These are phyloP conservation scores for crab-eating macaque (Macaca fascicularis) DNA, from an alignment of 2,113 vertebrate genomes.

Conservation along the genomic window T2T-MFA8v1.1 NC_088391.1:40798001-40798500, in stretches of 20 bases:
- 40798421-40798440: not conserved
- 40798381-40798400: not conserved
- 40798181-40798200: not conserved
- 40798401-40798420: not conserved
- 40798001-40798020: not conserved
- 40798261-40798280: not conserved
- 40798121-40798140: not conserved
- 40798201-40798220: not conserved
- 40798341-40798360: not conserved
- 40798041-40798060: not conserved
- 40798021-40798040: not conserved
- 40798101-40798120: not conserved
- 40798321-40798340: not conserved
- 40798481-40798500: not conserved
- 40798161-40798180: not conserved
- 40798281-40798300: not conserved
- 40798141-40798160: not conserved
- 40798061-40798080: not conserved
- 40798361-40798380: not conserved
- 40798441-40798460: not conserved
- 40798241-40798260: not conserved
- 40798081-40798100: not conserved
- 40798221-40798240: not conserved
- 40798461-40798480: slow-evolving; percentile 6
- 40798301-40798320: not conserved